Evolutionary conservation across 2,797 vertebrate species (phyloP).

Genomic region (Cuculus canorus): DNA sequence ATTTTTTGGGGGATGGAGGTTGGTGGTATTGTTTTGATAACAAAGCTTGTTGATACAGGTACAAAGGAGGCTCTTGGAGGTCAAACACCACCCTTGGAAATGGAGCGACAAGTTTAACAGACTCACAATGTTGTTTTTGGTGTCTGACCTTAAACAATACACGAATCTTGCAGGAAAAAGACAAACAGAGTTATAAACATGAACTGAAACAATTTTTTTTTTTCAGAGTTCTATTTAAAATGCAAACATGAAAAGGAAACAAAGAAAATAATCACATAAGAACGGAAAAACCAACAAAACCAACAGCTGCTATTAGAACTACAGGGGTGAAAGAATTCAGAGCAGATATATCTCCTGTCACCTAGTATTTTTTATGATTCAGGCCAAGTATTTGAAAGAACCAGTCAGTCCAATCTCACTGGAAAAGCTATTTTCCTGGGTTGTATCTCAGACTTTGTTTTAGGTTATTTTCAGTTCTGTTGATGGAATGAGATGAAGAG

Average conservation of each 20-base stretch:
- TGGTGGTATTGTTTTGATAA: constrained; percentile 15
- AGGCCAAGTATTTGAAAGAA: not conserved
- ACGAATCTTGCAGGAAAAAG: not conserved
- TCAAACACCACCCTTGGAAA: constrained; percentile 41
- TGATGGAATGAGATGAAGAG: constrained; percentile 42
- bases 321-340: not conserved
- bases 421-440: constrained; percentile 14
- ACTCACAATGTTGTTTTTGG: not conserved
- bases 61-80: constrained; percentile 23
- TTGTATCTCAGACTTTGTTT: constrained; percentile 28
- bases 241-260: not conserved
- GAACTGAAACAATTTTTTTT: constrained; percentile 5
- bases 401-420: not conserved
- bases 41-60: constrained; percentile 51
- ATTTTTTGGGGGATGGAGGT: not conserved
- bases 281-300: not conserved
- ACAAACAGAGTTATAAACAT: not conserved
- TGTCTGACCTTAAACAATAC: constrained; percentile 47
- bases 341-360: not conserved
- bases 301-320: not conserved
- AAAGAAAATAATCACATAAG: not conserved
- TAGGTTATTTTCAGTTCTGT: not conserved
- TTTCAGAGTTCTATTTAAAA: constrained; percentile 20
- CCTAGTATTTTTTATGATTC: not conserved
- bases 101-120: constrained; percentile 7